Evolutionary conservation across 2,888 invertebrate genomes (phyloP).

Genomic region (Leptopilina drosophilae): DNA sequence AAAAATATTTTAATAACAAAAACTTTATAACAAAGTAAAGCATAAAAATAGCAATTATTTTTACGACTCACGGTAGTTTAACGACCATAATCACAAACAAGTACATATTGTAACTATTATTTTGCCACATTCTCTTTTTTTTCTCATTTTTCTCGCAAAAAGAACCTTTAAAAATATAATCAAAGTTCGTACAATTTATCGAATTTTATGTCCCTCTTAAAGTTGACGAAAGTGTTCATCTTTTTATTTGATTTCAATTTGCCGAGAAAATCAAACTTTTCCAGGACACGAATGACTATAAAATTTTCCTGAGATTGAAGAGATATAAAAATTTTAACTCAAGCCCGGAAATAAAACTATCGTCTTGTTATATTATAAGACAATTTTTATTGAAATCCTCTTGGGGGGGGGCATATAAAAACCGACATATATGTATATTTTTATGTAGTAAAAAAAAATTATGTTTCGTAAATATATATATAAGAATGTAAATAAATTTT

Average conservation of each 20-base stretch:
- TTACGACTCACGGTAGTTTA: too few species aligned
- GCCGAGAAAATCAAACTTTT: slow-evolving; percentile 17
- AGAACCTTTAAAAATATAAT: neutral
- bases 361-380: slow-evolving; percentile 2
- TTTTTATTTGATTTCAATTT: slow-evolving; percentile 7
- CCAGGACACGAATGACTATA: slow-evolving; percentile 12
- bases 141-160: neutral
- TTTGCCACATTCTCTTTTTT: neutral
- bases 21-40: too few species aligned
- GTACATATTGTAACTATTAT: too few species aligned
- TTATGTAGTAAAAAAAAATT: neutral
- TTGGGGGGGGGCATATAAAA: neutral
- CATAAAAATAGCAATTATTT: too few species aligned
- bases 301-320: slow-evolving; percentile 2
- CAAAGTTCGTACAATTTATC: slow-evolving; percentile 4
- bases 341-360: neutral
- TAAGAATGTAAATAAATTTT: too few species aligned
- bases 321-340: slow-evolving; percentile 9
- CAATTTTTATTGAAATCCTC: slow-evolving; percentile 8
- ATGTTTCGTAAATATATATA: neutral
- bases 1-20: too few species aligned
- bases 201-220: neutral
- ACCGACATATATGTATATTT: neutral
- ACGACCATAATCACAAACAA: too few species aligned
- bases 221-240: neutral